Evolutionary conservation across 2,113 vertebrate genomes (phyloP).

Genomic region (Astur gentilis): DNA sequence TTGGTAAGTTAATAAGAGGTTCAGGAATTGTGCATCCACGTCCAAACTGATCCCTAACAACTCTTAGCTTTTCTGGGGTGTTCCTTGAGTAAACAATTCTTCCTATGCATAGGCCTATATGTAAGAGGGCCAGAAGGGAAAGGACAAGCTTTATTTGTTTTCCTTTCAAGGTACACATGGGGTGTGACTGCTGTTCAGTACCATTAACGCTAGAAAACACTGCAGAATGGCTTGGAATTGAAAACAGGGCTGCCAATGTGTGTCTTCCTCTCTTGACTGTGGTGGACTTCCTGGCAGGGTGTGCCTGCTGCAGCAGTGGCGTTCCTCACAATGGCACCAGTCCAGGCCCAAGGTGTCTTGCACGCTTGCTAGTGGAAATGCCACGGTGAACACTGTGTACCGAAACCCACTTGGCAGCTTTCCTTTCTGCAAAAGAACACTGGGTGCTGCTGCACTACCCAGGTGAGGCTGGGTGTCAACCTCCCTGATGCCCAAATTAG

Average conservation of each 20-base stretch:
- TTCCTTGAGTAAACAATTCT: background rate
- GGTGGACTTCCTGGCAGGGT: background rate
- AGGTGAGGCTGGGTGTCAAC: background rate
- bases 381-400: rapidly evolving
- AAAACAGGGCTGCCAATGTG: background rate
- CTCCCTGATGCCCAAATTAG: background rate
- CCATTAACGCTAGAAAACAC: background rate
- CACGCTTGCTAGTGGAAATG: background rate
- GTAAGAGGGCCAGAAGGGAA: background rate
- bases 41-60: background rate
- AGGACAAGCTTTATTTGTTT: background rate
- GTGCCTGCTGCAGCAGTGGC: background rate
- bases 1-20: background rate
- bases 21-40: background rate
- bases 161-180: background rate
- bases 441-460: background rate
- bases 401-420: background rate
- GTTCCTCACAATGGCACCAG: background rate
- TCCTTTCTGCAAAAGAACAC: background rate
- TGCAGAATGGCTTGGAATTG: background rate
- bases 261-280: too few species aligned
- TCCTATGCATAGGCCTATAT: background rate
- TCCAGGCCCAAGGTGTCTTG: background rate
- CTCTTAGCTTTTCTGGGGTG: background rate
- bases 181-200: background rate